phyloP scores from a whole-genome alignment of 2,797 vertebrate genomes.

The Enteromius thamalakanensis region DNA sequence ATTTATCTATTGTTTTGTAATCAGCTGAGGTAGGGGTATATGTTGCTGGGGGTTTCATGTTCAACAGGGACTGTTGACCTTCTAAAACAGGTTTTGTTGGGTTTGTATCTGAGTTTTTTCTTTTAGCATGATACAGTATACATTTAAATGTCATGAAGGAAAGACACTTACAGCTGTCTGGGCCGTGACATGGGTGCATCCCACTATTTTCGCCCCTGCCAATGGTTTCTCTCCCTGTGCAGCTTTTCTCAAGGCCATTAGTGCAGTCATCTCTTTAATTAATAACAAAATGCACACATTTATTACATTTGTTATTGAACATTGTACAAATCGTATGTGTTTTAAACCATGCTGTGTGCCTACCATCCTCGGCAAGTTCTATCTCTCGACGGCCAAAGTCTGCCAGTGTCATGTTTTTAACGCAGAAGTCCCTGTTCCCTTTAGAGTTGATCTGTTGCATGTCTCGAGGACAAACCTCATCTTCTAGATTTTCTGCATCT shows the following conservation, averaged over 20 bases:
- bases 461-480: slow-evolving; percentile 83
- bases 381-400: slow-evolving; percentile 90
- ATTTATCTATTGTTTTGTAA: neutral
- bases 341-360: neutral
- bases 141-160: neutral
- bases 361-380: slow-evolving; percentile 90
- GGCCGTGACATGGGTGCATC: slow-evolving; percentile 93
- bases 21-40: neutral
- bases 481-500: slow-evolving; percentile 81
- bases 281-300: neutral
- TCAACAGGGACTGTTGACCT: neutral
- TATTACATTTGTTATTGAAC: neutral
- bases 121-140: neutral
- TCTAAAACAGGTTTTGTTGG: neutral
- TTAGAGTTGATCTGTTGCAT: slow-evolving; percentile 87
- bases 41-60: neutral
- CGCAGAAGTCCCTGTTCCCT: slow-evolving; percentile 87
- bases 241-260: slow-evolving; percentile 91
- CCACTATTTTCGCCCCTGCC: slow-evolving; percentile 90
- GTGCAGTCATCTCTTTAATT: slow-evolving; percentile 88
- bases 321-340: neutral
- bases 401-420: slow-evolving; percentile 91
- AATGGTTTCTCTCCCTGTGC: slow-evolving; percentile 90
- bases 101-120: neutral
- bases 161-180: slow-evolving; percentile 87